Percentiles rank a stretch among this genome's conserved stretches.
phyloP scores from a whole-genome alignment of 2,797 vertebrate genomes.

The Peromyscus attwateri region DNA sequence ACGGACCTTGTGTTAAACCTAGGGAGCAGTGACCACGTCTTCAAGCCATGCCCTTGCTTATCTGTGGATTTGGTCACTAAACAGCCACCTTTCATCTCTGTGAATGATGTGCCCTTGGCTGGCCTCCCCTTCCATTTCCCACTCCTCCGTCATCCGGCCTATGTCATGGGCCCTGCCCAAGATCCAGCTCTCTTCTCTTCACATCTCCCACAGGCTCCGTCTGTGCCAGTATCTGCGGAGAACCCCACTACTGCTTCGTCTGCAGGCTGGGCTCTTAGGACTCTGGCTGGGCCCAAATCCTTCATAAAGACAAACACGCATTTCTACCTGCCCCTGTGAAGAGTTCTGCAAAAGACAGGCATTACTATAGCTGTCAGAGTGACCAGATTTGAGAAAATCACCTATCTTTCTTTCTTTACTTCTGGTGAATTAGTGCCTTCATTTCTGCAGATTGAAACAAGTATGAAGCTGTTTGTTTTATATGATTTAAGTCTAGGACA shows the following conservation, averaged over 20 bases:
- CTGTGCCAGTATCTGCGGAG: not conserved
- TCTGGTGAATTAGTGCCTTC: slow-evolving; percentile 23
- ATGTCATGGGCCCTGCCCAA: not conserved
- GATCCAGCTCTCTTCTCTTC: not conserved
- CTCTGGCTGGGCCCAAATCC: not conserved
- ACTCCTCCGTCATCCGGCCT: not conserved
- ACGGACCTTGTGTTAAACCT: not conserved
- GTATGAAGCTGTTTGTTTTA: not conserved
- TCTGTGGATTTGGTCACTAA: not conserved
- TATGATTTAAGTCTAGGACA: slow-evolving; percentile 1
- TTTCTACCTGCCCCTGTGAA: not conserved
- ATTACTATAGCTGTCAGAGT: not conserved
- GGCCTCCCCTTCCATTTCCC: not conserved
- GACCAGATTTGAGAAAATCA: slow-evolving; percentile 14
- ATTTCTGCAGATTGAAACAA: slow-evolving; percentile 12
- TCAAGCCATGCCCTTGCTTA: not conserved
- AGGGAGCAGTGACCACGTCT: not conserved
- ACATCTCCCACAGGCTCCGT: not conserved
- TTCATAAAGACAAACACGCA: not conserved
- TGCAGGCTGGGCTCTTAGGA: not conserved
- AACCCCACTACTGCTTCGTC: not conserved
- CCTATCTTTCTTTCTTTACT: not conserved
- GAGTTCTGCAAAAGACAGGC: not conserved
- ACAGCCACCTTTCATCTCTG: not conserved
- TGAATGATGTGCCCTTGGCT: not conserved